Base-by-base conservation (phyloP, 1,140 invertebrate species). In the Apocrypta bakeri region DNA sequence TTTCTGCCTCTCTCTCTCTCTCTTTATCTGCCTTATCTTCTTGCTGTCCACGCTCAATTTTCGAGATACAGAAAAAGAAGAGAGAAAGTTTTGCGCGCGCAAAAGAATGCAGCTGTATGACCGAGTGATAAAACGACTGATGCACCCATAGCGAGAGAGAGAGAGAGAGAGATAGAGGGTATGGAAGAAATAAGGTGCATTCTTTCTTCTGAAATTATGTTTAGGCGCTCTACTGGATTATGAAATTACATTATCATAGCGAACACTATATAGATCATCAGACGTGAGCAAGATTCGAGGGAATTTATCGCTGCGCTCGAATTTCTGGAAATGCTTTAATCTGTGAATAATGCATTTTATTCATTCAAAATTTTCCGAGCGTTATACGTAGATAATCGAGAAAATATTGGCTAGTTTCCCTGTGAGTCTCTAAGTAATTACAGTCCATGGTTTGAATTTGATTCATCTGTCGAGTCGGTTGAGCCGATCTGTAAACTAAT, bases 171-270 rank as follows among this genome's bases (percentile, higher is more conserved):
- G 40, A 42, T 3, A 37, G 8, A 2, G 40, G 1, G 40, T n/a
- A n/a, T n/a, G n/a, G n/a, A 17, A 33, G 75, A 77, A 77, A 77
- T 66, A 61, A 79, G 48, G 40, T 27, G 33, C 42, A 56, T 80
- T 80, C 79, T 64, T 80, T 64, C 42, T 63, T 8, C 40, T 61
- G 71, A 25, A 80, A 80, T 61, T 80, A 79, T 69, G 37, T 48
- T 24, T 7, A 11, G 64, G 12, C 21, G 11, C 33, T 21, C 31
- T 63, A 29, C 17, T 8, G 1, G n/a, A 40, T 73, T 11, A 61
- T 64, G 77, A 85, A 85, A 85, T 85, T 85, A 81, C 85, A 85
- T 85, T 85, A 85, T 63, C 84, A 85, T 85, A 83, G 64, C 56
- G 33, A 40, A 27, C 27, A 25, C 1, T 37, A 69, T 84, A 84